phyloP scores from a whole-genome alignment of 2,797 vertebrate species.

The Limosa lapponica region DNA sequence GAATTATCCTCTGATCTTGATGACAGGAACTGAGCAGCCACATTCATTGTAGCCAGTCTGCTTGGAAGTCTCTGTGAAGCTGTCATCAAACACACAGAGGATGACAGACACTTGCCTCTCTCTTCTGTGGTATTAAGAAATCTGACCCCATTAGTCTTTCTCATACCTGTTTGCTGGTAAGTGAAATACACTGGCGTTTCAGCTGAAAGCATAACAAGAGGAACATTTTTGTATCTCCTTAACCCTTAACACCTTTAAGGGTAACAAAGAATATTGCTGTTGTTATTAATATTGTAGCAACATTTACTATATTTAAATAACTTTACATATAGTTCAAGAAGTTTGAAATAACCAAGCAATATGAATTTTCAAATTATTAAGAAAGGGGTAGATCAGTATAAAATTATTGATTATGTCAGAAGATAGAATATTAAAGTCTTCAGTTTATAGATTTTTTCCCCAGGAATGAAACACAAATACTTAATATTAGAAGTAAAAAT shows the following conservation, averaged over 20 bases:
- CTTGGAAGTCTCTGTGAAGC: neutral
- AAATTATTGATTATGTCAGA: neutral
- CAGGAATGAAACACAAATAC: neutral
- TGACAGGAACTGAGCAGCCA: neutral
- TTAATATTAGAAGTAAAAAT: neutral
- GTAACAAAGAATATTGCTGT: neutral
- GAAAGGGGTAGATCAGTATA: neutral
- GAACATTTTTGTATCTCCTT: neutral
- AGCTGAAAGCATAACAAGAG: neutral
- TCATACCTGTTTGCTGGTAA: fast-evolving
- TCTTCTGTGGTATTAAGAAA: neutral
- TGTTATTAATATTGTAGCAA: neutral
- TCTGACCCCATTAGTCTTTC: neutral
- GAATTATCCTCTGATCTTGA: neutral
- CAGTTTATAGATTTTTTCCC: neutral
- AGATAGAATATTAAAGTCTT: neutral
- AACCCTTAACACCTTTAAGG: neutral
- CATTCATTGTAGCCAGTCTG: neutral
- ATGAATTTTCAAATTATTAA: neutral
- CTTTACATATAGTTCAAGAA: neutral
- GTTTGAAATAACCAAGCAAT: neutral
- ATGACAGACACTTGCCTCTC: neutral
- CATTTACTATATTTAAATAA: neutral
- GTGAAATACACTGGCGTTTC: neutral
- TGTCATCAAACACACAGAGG: neutral